These are phyloP conservation scores for Pristionchus arcanus DNA, from an alignment of 2,888 invertebrate genomes.

Conservation along the genomic window DNA sequence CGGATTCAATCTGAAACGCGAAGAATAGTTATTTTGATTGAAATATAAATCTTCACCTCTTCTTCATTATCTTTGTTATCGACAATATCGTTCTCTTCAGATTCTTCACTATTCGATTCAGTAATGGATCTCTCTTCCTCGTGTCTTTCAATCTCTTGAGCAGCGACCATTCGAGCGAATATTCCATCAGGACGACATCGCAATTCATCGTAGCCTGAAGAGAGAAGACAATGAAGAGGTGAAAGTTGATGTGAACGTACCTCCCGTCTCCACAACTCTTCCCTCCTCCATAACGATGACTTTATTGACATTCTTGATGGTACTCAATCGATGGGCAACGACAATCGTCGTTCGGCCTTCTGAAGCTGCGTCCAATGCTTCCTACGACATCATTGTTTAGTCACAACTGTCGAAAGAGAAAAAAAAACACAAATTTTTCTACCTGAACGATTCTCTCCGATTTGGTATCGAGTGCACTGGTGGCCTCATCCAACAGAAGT, in stretches of 20 bases:
- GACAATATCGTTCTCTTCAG: not conserved
- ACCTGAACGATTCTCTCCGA: conserved; percentile 45
- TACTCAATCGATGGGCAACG: conserved; percentile 45
- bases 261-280: conserved; percentile 48
- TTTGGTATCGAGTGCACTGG: conserved; percentile 49
- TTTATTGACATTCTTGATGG: conserved; percentile 38
- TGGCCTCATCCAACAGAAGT: conserved; percentile 42
- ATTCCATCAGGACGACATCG: not conserved
- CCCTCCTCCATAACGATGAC: conserved; percentile 50
- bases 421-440: not conserved
- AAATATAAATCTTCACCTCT: not conserved
- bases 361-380: conserved; percentile 32
- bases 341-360: conserved; percentile 47
- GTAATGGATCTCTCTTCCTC: not conserved
- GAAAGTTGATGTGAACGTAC: not conserved
- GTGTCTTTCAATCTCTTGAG: conserved; percentile 16
- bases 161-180: conserved; percentile 33
- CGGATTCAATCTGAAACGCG: not conserved
- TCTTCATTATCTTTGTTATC: not conserved
- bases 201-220: conserved; percentile 43
- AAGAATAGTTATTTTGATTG: not conserved
- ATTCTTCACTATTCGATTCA: not conserved
- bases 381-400: not conserved
- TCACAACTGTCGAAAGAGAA: not conserved
- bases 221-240: not conserved